Percentiles rank a stretch among this genome's conserved stretches.
Conservation (phyloP, 2,113 vertebrate genomes). For the Hemicordylus capensis region DNA sequence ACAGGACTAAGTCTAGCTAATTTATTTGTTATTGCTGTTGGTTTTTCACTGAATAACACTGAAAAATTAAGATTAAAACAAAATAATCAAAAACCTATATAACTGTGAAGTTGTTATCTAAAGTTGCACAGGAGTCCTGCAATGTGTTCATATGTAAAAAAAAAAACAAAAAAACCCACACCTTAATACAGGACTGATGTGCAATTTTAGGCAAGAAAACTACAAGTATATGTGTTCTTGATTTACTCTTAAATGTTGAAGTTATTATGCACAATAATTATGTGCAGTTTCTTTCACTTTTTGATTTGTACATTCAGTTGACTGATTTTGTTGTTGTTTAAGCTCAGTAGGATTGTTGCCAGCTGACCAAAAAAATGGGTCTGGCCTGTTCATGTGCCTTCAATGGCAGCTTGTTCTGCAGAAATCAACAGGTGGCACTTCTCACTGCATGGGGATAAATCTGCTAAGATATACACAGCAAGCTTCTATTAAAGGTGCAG, state of each 20-base stretch:
- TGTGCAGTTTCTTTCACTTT: not conserved
- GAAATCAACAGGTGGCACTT: not conserved
- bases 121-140: no score
- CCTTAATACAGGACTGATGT: not conserved
- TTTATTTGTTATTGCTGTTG: not conserved
- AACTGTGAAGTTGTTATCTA: no score
- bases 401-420: not conserved
- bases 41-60: not conserved
- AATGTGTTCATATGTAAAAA: no score
- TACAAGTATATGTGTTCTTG: not conserved
- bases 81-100: no score
- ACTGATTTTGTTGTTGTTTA: not conserved
- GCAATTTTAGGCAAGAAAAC: not conserved
- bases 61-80: no score
- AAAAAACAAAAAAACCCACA: no score
- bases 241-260: not conserved
- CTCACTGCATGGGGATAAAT: not conserved
- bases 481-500: not conserved
- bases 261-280: no score
- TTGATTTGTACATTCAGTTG: not conserved
- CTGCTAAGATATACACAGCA: not conserved
- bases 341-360: not conserved
- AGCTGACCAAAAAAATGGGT: not conserved
- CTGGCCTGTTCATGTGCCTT: not conserved
- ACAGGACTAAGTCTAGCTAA: not conserved